phyloP scores from a whole-genome alignment of 2,797 vertebrate genomes.

The Gambusia yucatana region DNA sequence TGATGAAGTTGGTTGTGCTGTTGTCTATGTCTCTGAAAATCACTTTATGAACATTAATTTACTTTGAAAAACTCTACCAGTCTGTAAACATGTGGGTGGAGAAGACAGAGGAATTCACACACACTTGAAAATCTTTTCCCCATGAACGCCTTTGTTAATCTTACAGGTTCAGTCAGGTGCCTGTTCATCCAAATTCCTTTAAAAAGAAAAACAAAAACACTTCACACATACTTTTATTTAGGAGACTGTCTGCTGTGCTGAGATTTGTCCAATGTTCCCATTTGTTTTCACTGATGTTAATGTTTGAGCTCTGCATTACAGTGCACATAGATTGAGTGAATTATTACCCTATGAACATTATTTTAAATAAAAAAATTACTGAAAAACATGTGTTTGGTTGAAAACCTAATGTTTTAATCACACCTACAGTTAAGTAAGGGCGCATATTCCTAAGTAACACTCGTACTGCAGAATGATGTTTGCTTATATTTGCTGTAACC shows the following conservation, averaged over 20 bases:
- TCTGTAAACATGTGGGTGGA: background rate
- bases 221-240: background rate
- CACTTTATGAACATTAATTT: background rate
- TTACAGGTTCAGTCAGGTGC: constrained; percentile 19
- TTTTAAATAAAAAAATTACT: background rate
- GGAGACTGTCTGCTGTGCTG: background rate
- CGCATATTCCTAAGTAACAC: constrained; percentile 24
- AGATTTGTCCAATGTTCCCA: background rate
- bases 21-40: background rate
- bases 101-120: background rate
- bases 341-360: background rate
- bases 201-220: background rate
- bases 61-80: background rate
- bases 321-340: background rate
- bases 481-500: constrained; percentile 61
- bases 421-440: constrained; percentile 48
- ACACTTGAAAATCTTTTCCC: background rate
- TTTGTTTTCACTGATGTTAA: background rate
- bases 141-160: constrained; percentile 16
- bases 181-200: constrained; percentile 15
- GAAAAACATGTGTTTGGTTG: background rate
- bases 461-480: constrained; percentile 41
- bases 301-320: background rate
- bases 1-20: no score
- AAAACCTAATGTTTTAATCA: constrained; percentile 22